These are phyloP conservation scores for Sus cebifrons DNA, from an alignment of 2,797 vertebrate species.

Conservation along the genomic window DNA sequence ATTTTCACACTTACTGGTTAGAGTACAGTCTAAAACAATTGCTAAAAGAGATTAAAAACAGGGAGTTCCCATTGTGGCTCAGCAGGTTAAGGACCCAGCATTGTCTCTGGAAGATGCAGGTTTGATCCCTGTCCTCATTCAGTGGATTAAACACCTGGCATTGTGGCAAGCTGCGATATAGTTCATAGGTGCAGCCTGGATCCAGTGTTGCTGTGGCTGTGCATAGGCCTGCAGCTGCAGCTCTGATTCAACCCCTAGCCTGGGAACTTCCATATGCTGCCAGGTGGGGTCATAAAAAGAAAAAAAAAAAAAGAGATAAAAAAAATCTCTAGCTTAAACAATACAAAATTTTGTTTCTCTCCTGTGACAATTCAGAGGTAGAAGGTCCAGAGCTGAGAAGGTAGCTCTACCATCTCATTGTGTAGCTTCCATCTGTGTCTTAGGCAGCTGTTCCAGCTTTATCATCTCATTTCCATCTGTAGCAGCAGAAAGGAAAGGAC, in stretches of 20 bases:
- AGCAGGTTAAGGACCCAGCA: no score
- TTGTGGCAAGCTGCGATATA: no score
- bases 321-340: constrained; percentile 25
- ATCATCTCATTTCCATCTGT: not conserved
- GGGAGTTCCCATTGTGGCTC: no score
- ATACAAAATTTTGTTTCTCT: constrained; percentile 18
- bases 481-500: not conserved
- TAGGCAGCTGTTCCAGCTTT: not conserved
- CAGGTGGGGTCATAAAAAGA: no score
- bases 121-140: no score
- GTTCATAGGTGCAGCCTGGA: no score
- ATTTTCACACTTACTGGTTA: constrained; percentile 44
- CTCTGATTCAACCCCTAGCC: no score
- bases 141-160: no score
- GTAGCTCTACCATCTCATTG: not conserved
- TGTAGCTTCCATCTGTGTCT: constrained; percentile 1
- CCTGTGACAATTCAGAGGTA: not conserved
- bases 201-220: no score
- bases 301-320: constrained; percentile 2
- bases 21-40: not conserved
- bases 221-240: no score
- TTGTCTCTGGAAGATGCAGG: no score
- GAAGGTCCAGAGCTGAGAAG: not conserved
- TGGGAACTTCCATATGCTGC: no score
- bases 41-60: constrained; percentile 25